Evolutionary conservation across 2,797 vertebrate genomes (phyloP).

Genomic region (Lepidocolaptes lacrymiger): DNA sequence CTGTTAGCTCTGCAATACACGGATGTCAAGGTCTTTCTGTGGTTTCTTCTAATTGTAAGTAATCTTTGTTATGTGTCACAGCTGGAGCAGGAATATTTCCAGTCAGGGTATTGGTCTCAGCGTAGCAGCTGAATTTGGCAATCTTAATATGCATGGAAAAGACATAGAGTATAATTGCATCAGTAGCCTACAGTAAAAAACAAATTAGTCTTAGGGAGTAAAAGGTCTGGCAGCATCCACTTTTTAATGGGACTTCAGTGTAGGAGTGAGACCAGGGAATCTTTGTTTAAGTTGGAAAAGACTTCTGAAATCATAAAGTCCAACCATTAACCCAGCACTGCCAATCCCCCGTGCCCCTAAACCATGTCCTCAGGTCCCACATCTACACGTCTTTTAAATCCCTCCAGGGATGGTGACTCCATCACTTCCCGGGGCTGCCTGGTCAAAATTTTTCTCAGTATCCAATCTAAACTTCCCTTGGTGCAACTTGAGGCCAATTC

Average conservation of each 20-base stretch:
- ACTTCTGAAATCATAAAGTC: neutral
- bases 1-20: neutral
- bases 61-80: neutral
- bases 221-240: neutral
- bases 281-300: neutral
- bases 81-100: neutral
- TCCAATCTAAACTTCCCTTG: neutral
- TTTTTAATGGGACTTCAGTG: neutral
- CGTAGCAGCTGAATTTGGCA: neutral
- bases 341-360: neutral
- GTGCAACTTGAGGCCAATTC: neutral
- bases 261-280: neutral
- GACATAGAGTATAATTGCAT: neutral
- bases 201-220: neutral
- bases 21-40: neutral
- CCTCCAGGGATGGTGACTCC: neutral
- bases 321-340: neutral
- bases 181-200: neutral
- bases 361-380: neutral
- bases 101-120: neutral
- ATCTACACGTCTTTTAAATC: neutral
- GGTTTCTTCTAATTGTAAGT: neutral
- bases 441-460: neutral
- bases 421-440: neutral
- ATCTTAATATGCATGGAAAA: neutral